Percentiles rank a stretch among this genome's conserved stretches.
Evolutionary conservation across 2,888 invertebrate species (phyloP).

Genomic region (Erannis defoliaria): DNA sequence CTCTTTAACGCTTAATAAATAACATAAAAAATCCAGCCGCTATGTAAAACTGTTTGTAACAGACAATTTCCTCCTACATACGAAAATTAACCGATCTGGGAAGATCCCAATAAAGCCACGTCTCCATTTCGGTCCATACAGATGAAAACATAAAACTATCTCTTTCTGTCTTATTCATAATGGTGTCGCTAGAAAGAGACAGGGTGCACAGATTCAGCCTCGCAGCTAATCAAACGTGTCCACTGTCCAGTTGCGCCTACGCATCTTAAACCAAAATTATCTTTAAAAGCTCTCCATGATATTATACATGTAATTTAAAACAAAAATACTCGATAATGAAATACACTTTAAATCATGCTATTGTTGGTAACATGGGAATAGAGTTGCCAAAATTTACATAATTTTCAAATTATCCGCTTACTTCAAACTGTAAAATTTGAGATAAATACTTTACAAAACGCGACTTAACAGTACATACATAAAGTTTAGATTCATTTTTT

Average conservation of each 20-base stretch:
- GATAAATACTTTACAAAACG: conserved; percentile 63
- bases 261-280: conserved; percentile 70
- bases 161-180: conserved; percentile 53
- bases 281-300: conserved; percentile 38
- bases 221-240: conserved; percentile 82
- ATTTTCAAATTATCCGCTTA: conserved; percentile 61
- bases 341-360: conserved; percentile 34
- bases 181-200: conserved; percentile 63
- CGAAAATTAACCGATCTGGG: conserved; percentile 80
- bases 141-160: conserved; percentile 73
- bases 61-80: conserved; percentile 79
- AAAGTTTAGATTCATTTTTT: conserved; percentile 54
- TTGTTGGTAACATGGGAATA: conserved; percentile 43
- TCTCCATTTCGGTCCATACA: conserved; percentile 75
- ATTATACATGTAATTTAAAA: conserved; percentile 29
- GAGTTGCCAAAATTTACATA: conserved; percentile 59
- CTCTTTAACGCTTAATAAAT: conserved; percentile 63
- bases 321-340: conserved; percentile 22
- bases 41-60: conserved; percentile 69
- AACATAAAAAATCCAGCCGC: conserved; percentile 66
- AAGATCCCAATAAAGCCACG: conserved; percentile 80
- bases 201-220: conserved; percentile 68
- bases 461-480: conserved; percentile 30
- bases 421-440: conserved; percentile 61
- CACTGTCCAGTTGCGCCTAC: conserved; percentile 76